Evolutionary conservation across 2,797 vertebrate species (phyloP).

Genomic region (Chelon labrosus): DNA sequence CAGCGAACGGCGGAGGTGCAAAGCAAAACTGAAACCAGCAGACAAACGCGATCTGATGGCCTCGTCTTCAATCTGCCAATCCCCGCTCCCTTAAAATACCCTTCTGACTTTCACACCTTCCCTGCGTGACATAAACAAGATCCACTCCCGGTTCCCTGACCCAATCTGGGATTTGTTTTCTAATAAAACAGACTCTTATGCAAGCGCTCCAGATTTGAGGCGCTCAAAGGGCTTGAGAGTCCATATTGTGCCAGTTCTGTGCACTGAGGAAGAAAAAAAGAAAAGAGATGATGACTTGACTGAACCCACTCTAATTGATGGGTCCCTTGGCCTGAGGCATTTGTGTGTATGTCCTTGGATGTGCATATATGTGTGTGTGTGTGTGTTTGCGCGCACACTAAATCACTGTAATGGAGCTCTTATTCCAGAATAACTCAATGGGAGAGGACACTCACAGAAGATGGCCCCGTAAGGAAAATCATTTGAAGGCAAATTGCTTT

Average conservation of each 20-base stretch:
- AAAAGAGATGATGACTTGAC: slow-evolving; percentile 66
- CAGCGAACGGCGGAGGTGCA: slow-evolving; percentile 34
- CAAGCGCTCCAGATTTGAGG: slow-evolving; percentile 69
- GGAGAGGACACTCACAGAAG: slow-evolving; percentile 62
- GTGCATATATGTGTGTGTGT: slow-evolving; percentile 5
- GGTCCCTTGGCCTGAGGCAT: slow-evolving; percentile 59
- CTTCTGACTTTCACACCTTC: slow-evolving; percentile 44
- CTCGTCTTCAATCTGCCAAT: slow-evolving; percentile 44
- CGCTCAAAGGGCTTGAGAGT: slow-evolving; percentile 57
- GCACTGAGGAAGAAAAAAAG: slow-evolving; percentile 34
- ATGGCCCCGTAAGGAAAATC: slow-evolving; percentile 64
- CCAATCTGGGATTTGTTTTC: slow-evolving; percentile 44
- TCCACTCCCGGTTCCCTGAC: slow-evolving; percentile 7
- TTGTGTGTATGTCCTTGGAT: slow-evolving; percentile 16
- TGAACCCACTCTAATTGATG: slow-evolving; percentile 76
- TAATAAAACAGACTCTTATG: slow-evolving; percentile 61
- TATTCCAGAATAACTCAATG: slow-evolving; percentile 52
- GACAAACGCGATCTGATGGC: slow-evolving; percentile 48
- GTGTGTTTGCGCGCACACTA: slow-evolving; percentile 37
- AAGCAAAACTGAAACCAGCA: slow-evolving; percentile 37
- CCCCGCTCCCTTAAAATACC: slow-evolving; percentile 42
- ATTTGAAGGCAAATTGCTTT: slow-evolving; percentile 63
- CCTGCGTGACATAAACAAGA: slow-evolving; percentile 29
- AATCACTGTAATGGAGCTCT: slow-evolving; percentile 73
- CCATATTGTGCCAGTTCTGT: slow-evolving; percentile 62